Conservation (phyloP, 2,888 invertebrate species). For the Proisotoma minuta region DNA sequence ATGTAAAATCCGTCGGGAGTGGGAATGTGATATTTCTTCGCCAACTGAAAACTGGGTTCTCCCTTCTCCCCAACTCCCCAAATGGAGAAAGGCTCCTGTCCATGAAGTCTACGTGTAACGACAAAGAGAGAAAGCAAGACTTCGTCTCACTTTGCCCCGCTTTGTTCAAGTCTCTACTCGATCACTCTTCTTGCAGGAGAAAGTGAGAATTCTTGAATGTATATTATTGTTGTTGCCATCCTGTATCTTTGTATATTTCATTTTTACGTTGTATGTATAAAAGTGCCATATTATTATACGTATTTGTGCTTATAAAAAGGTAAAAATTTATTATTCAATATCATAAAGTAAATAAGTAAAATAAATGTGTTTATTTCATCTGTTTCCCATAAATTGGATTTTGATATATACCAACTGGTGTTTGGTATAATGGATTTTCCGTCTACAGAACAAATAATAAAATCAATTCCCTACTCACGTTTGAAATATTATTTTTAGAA, state of each 20-base stretch:
- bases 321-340: background rate
- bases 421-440: conserved; percentile 28
- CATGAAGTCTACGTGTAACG: conserved; percentile 11
- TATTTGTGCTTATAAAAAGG: background rate
- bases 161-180: background rate
- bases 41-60: conserved; percentile 3
- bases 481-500: background rate
- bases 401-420: conserved; percentile 23
- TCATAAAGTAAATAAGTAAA: background rate
- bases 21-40: background rate
- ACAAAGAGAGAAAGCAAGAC: background rate
- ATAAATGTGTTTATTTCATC: background rate
- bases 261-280: too few relatives aligned
- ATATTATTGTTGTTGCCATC: background rate
- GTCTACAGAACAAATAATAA: background rate
- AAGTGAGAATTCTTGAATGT: background rate
- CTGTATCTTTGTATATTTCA: too few relatives aligned
- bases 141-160: background rate
- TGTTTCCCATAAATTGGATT: conserved; percentile 32
- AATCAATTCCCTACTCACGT: background rate
- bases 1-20: conserved; percentile 10
- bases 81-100: conserved; percentile 1
- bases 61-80: background rate
- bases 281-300: too few relatives aligned
- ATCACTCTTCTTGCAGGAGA: background rate